A percentile compares a stretch with the other conserved stretches of the same genome.
phyloP scores from a whole-genome alignment of 2,797 vertebrate genomes.

The Chelon auratus region DNA sequence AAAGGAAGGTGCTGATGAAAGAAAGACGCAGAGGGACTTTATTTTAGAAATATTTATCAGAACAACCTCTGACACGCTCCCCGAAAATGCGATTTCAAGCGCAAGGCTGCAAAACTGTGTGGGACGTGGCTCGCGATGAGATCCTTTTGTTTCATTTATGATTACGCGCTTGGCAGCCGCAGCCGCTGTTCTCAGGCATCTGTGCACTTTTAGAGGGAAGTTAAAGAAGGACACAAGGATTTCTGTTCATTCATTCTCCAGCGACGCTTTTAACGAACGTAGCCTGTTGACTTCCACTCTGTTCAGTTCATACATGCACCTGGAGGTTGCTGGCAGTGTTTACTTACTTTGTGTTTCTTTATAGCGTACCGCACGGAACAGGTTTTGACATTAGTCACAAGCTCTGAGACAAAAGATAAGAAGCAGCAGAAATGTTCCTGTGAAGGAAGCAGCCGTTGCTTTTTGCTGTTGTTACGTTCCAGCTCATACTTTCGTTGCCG shows the following conservation, averaged over 20 bases:
- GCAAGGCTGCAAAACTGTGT: background rate
- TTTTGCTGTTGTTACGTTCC: background rate
- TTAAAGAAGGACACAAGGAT: background rate
- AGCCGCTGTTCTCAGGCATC: constrained; percentile 21
- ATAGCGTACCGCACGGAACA: background rate
- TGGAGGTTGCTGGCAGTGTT: background rate
- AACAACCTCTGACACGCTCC: constrained; percentile 9
- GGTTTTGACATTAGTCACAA: background rate
- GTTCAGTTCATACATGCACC: background rate
- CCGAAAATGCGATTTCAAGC: background rate
- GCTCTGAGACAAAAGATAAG: no score
- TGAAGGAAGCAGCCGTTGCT: no score
- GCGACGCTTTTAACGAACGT: constrained; percentile 4
- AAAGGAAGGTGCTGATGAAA: constrained; percentile 7
- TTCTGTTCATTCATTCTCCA: constrained; percentile 8
- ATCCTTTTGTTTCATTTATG: constrained; percentile 2
- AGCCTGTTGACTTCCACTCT: background rate
- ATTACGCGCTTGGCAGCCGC: constrained; percentile 3
- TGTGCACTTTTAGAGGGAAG: background rate
- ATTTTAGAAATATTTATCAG: constrained; percentile 14
- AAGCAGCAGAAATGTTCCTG: no score
- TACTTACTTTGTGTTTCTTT: background rate
- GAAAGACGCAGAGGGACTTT: constrained; percentile 6
- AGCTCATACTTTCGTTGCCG: background rate
- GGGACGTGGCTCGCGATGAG: background rate